Base-by-base conservation (phyloP, 2,113 vertebrate species). In the Machaerirhynchus nigripectus region DNA sequence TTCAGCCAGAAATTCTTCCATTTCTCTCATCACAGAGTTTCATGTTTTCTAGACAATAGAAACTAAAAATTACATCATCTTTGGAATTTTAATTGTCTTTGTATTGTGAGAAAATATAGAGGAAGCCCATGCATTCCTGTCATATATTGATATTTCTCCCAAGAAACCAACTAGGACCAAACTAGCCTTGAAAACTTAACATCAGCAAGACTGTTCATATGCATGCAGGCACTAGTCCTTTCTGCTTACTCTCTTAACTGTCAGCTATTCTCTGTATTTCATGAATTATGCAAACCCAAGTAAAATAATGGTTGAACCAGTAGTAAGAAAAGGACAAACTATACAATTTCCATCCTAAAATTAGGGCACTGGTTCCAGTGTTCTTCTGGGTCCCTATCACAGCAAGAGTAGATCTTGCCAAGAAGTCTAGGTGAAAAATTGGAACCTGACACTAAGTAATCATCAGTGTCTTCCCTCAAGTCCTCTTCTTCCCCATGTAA, bases 401-500 rank as follows among this genome's bases (percentile, higher is more conserved):
- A 78, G 27, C 4, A 92, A 81, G 9, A 39, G 4, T 4, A 84
- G 30, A 52, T 16, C 18, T 61, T 81, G 16, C 7, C 27, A 30
- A 84, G 33, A 73, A 22, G 27, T 47, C 49, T 15, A 35, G 13
- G 31, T 1, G 3, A 40, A 84, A 74, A 90, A 39, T 0, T 74
- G n/a, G 12, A 87, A 57, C 10, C 19, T 69, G 17, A 2, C 11
- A 35, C 19, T 60, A 84, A 77, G 60, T 28, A 63, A 68, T 16
- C 3, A 14, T 6, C 5, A 40, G 0, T 46, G 5, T 7, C 6
- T 63, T 76, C 19, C 14, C 11, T 1, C 6, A 55, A 13, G 33
- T 35, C 70, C 7, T 79, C 24, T 47, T 60, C 33, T 70, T 78
- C 19, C 12, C 4, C 2, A 4, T 19, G 53, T 49, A 22, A 57